Base-by-base conservation (phyloP, 92 coral and sea anemone genomes). In the Parazoanthus darwini region DNA sequence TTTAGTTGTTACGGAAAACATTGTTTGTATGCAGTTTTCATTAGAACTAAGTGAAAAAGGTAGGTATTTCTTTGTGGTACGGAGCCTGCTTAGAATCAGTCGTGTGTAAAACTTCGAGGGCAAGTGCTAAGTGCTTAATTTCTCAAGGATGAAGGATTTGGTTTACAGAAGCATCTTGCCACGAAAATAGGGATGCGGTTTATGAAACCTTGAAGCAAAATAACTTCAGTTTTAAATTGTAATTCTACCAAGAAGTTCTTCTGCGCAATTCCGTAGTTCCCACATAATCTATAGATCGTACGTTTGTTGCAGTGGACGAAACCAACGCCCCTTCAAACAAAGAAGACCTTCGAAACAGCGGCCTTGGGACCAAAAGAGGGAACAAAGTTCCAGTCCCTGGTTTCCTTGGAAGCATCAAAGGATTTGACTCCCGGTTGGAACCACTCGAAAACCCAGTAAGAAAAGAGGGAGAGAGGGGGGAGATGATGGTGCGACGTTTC, bases 351-450 rank as follows among this genome's bases (percentile, higher is more conserved):
- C 70, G 22, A 22, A 7, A 63, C 26, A 63, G 26, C 58, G 58
- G 13, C 70, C 70, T 20, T 4, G 70, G 25, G 7, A 63, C 26
- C n/a, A 63, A 20, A 22, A 63, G 25, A 63, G 70, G 70, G 70
- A 63, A 63, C 70, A 63, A 20, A 63, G 70, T 63, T 73, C 77
- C 77, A 33, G 77, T 73, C 42, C 38, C 77, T 73, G 77, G 77
- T 2, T 73, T 73, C 42, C 38, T 73, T 73, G 77, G 43, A 73
- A 73, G 77, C 38, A 73, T 73, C 43, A 73, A 73, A 33, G 77
- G 77, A 73, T 73, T 73, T 35, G 77, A 73, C 77, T 73, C 77
- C 70, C 23, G 42, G 9, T 33, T 36, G 37, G 77, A 73, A 73
- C 38, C 38, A 29, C 18, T 73, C 42, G 43, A 16, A 29, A 73